These are phyloP conservation scores for Cephus sareptanus DNA, from an alignment of 2,888 invertebrate genomes.

Conservation along the genomic window DNA sequence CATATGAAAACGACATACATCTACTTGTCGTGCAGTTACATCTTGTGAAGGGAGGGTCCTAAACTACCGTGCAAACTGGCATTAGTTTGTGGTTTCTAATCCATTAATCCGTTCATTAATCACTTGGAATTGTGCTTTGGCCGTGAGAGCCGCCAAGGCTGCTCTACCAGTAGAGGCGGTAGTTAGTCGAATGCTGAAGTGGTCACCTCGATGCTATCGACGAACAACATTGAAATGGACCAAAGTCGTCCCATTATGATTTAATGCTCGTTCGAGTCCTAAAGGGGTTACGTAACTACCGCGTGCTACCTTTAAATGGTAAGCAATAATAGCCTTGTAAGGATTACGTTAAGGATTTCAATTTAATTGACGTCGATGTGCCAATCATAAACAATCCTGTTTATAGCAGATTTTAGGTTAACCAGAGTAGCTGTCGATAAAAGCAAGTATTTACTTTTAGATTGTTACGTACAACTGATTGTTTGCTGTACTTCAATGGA, in stretches of 20 bases:
- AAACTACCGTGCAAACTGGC: conserved; percentile 42
- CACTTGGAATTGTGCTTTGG: conserved; percentile 28
- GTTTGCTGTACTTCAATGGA: neutral
- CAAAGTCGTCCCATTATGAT: conserved; percentile 32
- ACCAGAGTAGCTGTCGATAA: conserved; percentile 9
- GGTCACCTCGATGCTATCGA: conserved; percentile 9
- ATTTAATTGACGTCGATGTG: conserved; percentile 21
- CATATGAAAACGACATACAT: neutral
- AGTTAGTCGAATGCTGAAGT: conserved; percentile 1
- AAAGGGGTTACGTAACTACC: conserved; percentile 25
- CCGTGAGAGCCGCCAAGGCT: neutral
- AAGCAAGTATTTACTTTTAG: neutral
- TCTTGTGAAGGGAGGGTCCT: neutral
- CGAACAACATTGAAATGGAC: conserved; percentile 21
- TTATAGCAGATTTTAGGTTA: conserved; percentile 7
- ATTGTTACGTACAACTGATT: neutral
- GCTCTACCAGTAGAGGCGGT: neutral
- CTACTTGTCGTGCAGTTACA: neutral
- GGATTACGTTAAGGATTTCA: conserved; percentile 20
- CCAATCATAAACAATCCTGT: neutral
- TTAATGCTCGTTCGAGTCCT: conserved; percentile 29
- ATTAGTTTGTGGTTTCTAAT: conserved; percentile 54
- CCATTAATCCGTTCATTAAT: conserved; percentile 56
- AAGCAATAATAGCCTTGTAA: conserved; percentile 23
- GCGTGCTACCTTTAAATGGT: conserved; percentile 25